phyloP scores from a whole-genome alignment of 2,113 vertebrate species.

The Euleptes europaea region DNA sequence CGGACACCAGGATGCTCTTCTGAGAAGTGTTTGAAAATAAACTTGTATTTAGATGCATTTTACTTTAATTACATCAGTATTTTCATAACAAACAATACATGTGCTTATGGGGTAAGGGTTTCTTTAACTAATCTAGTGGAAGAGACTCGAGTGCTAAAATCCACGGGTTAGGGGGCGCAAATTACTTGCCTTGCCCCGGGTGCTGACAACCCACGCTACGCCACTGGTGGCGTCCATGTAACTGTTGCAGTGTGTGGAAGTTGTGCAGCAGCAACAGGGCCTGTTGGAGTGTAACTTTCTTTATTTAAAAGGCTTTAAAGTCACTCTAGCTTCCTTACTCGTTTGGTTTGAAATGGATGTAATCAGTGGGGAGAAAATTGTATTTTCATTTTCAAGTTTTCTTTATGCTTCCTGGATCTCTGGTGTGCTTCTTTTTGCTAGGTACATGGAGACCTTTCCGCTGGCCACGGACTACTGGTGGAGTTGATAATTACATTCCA shows the following conservation, averaged over 20 bases:
- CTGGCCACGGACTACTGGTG: conserved; percentile 89
- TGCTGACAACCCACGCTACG: no score
- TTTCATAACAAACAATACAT: no score
- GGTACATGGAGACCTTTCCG: conserved; percentile 84
- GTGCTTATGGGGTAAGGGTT: no score
- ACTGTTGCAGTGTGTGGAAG: not conserved
- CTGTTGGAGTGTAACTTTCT: not conserved
- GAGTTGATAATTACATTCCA: conserved; percentile 96
- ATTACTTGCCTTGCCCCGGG: no score
- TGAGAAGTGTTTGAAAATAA: no score
- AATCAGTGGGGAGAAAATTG: not conserved
- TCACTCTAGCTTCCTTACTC: not conserved
- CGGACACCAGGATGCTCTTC: no score
- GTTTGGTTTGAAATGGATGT: not conserved
- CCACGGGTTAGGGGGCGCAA: no score
- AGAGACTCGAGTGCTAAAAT: no score
- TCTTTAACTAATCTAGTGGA: no score
- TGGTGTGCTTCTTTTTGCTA: conserved; percentile 61
- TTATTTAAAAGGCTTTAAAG: not conserved
- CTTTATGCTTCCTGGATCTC: conserved; percentile 32
- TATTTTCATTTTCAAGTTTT: conserved; percentile 5
- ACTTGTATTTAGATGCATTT: no score
- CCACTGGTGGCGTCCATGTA: not conserved
- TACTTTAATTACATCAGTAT: no score
- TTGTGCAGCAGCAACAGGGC: not conserved